Conservation (phyloP, 1,140 invertebrate species). For the Mamestra configurata region DNA sequence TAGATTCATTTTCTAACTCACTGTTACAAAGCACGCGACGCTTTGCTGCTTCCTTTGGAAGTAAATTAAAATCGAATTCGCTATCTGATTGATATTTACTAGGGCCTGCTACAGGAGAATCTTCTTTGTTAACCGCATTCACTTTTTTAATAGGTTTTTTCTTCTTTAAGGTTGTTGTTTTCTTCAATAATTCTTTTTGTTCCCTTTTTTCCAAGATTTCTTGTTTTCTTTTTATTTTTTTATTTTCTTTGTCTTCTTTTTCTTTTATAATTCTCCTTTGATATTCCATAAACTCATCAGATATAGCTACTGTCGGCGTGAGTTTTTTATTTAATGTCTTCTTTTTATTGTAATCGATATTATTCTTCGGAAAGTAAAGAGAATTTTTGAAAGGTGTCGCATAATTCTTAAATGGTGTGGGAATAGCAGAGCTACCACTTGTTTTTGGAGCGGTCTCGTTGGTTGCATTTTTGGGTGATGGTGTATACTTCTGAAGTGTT, state of each 20-base stretch:
- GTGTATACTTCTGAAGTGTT: neutral
- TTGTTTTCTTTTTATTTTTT: conserved; percentile 34
- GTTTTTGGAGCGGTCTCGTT: too few relatives aligned
- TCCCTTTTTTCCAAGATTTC: conserved; percentile 39
- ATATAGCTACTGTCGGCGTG: conserved; percentile 30
- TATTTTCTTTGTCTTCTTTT: conserved; percentile 40
- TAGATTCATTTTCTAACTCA: too few relatives aligned
- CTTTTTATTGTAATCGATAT: neutral
- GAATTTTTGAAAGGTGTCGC: conserved; percentile 27
- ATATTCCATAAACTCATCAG: conserved; percentile 29
- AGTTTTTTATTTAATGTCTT: conserved; percentile 49
- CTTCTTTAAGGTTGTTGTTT: neutral
- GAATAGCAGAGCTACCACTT: too few relatives aligned
- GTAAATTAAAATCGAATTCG: too few relatives aligned
- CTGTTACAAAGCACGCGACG: too few relatives aligned
- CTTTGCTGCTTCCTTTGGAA: too few relatives aligned
- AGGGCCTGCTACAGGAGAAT: too few relatives aligned
- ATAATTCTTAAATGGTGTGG: conserved; percentile 5
- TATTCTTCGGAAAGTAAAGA: conserved; percentile 16
- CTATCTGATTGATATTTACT: too few relatives aligned
- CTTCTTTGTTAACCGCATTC: too few relatives aligned
- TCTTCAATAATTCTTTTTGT: conserved; percentile 33
- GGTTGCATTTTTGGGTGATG: too few relatives aligned
- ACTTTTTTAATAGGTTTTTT: too few relatives aligned
- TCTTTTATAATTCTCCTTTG: conserved; percentile 37